Base-by-base conservation (phyloP, 1,140 invertebrate species). In the Tyrophagus putrescentiae region DNA sequence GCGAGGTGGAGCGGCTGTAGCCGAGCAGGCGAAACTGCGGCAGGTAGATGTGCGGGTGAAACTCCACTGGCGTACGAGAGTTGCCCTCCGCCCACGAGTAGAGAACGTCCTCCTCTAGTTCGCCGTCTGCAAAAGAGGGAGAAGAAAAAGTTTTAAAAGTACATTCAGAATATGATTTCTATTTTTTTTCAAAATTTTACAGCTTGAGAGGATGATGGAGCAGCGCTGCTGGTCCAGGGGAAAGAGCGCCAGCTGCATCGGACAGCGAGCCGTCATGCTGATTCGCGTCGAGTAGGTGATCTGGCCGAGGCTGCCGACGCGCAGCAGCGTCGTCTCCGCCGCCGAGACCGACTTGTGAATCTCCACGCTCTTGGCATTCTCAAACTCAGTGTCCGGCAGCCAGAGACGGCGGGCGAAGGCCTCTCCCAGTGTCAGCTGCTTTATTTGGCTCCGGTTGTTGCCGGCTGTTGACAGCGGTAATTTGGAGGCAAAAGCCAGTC, bases 211-310 rank as follows among this genome's bases (percentile, higher is more conserved):
- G 11, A 18, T 33, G 3, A 56, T 4, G 3, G n/a, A 25, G 27
- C 53, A 56, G 16, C 31, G 11, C 27, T 56, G 53, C 3, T 25
- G 13, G 31, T 57, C 56, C 2, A 9, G 27, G 3, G 56, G 56
- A 57, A 57, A 57, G 31, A 41, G 44, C 5, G 7, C 6, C 5
- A 57, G 18, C 25, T 57, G 27, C 56, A 57, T 57, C 44, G 32
- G 56, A 57, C 56, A 57, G 31, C 16, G 39, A 3, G 56, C n/a
- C 2, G 18, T 9, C 16, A 25, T 13, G 3, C 18, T n/a, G 11
- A 16, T 25, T 2, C 53, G 11, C 16, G 56, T 57, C 39, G 34
- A 41, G 25, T 57, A 57, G 1, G 44, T 11, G 3, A 57, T 41
- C 13, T 56, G 9, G 25, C 56, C 56, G 18, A 13, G 23, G n/a